phyloP scores from a whole-genome alignment of 2,113 vertebrate species.

The Cathartes aura region DNA sequence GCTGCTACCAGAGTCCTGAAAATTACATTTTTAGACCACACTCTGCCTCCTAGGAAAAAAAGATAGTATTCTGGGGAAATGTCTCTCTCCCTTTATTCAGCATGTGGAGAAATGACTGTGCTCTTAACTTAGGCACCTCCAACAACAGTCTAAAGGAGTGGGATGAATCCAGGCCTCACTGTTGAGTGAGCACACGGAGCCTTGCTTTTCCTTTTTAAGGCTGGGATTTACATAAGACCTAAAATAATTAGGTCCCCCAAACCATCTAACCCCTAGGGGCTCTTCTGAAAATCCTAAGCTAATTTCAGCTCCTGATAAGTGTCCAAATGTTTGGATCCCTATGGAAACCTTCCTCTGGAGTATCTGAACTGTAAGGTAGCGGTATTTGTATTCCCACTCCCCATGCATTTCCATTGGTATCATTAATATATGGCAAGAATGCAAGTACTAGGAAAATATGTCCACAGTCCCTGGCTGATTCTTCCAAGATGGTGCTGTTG shows the following conservation, averaged over 20 bases:
- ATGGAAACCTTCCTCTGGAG: conserved; percentile 40
- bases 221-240: background rate
- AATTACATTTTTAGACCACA: background rate
- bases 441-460: conserved; percentile 74
- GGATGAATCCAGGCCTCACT: background rate
- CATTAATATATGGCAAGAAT: conserved; percentile 67
- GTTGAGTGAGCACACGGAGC: background rate
- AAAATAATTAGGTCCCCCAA: conserved; percentile 31
- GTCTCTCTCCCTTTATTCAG: background rate
- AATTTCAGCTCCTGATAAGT: conserved; percentile 40
- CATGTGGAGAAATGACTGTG: background rate
- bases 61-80: background rate
- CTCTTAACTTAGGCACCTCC: background rate
- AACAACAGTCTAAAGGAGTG: background rate
- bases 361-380: background rate
- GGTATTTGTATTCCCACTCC: conserved; percentile 32
- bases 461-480: conserved; percentile 30
- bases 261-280: background rate
- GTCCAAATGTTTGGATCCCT: conserved; percentile 48
- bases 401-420: conserved; percentile 18
- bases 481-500: conserved; percentile 70
- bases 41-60: background rate
- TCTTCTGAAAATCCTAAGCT: conserved; percentile 18
- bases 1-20: background rate
- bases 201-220: background rate